Evolutionary conservation across 2,888 invertebrate species (phyloP).

Genomic region (Nebria brevicollis): DNA sequence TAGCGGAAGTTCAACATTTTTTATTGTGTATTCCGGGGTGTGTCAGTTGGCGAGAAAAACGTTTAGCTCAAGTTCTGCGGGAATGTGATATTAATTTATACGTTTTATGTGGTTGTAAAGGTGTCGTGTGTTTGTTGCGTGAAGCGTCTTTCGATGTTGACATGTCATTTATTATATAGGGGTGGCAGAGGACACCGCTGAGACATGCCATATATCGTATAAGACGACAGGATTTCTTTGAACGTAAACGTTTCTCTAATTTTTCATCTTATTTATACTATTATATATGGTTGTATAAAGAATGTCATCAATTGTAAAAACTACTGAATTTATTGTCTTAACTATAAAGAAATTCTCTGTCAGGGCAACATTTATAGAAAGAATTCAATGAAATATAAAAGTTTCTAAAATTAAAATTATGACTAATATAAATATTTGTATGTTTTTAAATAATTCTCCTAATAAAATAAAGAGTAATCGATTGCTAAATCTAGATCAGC

Average conservation of each 20-base stretch:
- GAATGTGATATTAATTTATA: conserved; percentile 36
- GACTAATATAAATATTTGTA: too few relatives aligned
- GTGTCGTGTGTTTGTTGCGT: neutral
- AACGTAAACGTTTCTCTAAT: neutral
- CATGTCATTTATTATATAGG: conserved; percentile 24
- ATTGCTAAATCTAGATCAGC: neutral
- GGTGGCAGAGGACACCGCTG: neutral
- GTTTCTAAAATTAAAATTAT: too few relatives aligned
- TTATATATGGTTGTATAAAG: conserved; percentile 6
- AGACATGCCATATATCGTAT: conserved; percentile 10
- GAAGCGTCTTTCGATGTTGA: conserved; percentile 5
- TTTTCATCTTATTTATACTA: neutral
- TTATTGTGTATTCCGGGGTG: neutral
- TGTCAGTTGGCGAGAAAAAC: conserved; percentile 13
- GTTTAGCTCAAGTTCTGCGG: conserved; percentile 11
- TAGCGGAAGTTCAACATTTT: neutral
- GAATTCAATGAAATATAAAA: neutral
- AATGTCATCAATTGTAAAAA: conserved; percentile 12
- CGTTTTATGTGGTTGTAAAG: conserved; percentile 26
- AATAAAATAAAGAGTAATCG: too few relatives aligned
- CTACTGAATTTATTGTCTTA: conserved; percentile 7
- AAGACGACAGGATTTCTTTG: conserved; percentile 15
- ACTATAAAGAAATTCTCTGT: neutral
- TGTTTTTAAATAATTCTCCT: too few relatives aligned
- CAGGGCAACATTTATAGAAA: neutral